These are phyloP conservation scores for Chloropsis cyanopogon DNA, from an alignment of 2,113 vertebrate genomes.

Conservation along the genomic window DNA sequence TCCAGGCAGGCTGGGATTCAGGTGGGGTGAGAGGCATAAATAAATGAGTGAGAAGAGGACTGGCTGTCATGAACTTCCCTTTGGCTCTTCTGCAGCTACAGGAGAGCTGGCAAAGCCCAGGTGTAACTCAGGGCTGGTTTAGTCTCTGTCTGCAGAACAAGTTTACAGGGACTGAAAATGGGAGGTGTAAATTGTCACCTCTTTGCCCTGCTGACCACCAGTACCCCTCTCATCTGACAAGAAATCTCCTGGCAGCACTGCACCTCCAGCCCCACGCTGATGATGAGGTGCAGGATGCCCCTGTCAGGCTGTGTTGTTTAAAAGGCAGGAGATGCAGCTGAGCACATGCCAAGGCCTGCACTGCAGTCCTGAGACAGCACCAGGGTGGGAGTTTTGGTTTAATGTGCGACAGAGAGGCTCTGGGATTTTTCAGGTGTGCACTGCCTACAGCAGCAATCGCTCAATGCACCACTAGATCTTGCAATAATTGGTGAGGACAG, in stretches of 20 bases:
- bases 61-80: background rate
- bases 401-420: background rate
- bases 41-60: background rate
- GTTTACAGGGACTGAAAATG: background rate
- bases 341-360: background rate
- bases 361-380: background rate
- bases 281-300: background rate
- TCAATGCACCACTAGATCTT: conserved; percentile 15
- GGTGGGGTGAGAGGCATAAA: fast-evolving
- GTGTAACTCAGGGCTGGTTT: background rate
- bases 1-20: fast-evolving
- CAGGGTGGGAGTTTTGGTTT: background rate
- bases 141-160: background rate
- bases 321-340: background rate
- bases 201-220: background rate
- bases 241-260: background rate
- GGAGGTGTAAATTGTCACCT: background rate
- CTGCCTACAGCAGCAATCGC: background rate
- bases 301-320: background rate
- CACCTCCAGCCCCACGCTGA: fast-evolving
- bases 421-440: background rate
- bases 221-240: background rate
- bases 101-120: background rate
- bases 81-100: background rate
- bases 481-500: conserved; percentile 30